Conservation (phyloP, 2,113 vertebrate genomes). For the Arvicanthis niloticus region DNA sequence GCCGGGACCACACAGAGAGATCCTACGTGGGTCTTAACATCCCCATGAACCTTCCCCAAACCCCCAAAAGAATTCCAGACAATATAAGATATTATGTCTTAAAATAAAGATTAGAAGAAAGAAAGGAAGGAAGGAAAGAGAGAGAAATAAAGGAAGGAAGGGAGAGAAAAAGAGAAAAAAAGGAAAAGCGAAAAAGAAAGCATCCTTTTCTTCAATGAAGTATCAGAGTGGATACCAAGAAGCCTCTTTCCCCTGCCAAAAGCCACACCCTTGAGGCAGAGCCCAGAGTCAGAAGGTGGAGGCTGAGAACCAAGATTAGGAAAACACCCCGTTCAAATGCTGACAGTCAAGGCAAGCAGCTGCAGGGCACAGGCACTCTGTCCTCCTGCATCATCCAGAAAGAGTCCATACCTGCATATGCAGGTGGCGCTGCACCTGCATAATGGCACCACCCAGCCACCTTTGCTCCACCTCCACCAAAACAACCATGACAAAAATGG, state of each 20-base stretch:
- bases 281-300: neutral
- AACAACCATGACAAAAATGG: neutral
- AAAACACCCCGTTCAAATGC: neutral
- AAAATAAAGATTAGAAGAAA: neutral
- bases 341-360: neutral
- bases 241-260: neutral
- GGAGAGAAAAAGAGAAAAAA: too few relatives aligned
- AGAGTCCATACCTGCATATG: neutral
- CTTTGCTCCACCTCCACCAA: neutral
- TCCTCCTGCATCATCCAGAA: neutral
- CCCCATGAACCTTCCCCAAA: neutral
- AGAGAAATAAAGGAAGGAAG: too few relatives aligned
- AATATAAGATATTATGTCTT: too few relatives aligned
- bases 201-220: neutral
- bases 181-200: neutral
- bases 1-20: neutral
- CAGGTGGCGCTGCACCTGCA: too few relatives aligned
- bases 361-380: neutral
- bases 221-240: neutral
- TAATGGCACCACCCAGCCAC: neutral
- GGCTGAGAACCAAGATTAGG: neutral
- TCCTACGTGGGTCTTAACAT: neutral
- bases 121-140: too few relatives aligned
- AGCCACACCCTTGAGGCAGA: neutral
- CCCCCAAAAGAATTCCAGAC: neutral